Percentiles rank a stretch among this genome's conserved stretches.
Evolutionary conservation across 2,888 invertebrate genomes (phyloP).

Genomic region (Parapristionchus giblindavisi): DNA sequence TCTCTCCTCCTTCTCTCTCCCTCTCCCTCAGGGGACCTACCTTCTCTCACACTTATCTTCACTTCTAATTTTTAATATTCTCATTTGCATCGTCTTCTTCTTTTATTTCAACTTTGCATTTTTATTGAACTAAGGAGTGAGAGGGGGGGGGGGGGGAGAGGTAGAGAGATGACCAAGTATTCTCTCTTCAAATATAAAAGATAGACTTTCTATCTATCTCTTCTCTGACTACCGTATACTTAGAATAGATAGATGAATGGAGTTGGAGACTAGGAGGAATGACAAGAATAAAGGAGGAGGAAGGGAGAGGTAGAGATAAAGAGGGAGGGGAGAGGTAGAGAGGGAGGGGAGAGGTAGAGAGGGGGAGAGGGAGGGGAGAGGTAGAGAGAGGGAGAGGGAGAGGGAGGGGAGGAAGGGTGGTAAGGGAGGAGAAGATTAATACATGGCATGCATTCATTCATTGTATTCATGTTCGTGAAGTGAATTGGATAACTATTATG

Average conservation of each 20-base stretch:
- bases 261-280: too few relatives aligned
- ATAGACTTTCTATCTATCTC: too few relatives aligned
- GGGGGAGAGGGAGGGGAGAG: too few relatives aligned
- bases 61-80: background rate
- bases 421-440: background rate
- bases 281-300: too few relatives aligned
- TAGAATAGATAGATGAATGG: too few relatives aligned
- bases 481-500: background rate
- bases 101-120: slow-evolving; percentile 17
- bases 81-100: background rate
- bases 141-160: slow-evolving; percentile 11
- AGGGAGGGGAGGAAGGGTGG: background rate
- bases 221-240: too few relatives aligned
- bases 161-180: background rate
- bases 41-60: background rate
- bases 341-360: too few relatives aligned
- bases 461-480: too few relatives aligned
- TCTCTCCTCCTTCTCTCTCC: background rate
- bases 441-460: slow-evolving; percentile 9
- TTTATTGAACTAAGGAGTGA: background rate
- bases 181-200: too few relatives aligned
- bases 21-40: background rate
- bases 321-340: too few relatives aligned
- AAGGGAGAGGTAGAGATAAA: too few relatives aligned
- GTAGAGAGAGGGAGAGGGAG: background rate